Conservation (phyloP, 2,113 vertebrate genomes). For the Pycnonotus jocosus region DNA sequence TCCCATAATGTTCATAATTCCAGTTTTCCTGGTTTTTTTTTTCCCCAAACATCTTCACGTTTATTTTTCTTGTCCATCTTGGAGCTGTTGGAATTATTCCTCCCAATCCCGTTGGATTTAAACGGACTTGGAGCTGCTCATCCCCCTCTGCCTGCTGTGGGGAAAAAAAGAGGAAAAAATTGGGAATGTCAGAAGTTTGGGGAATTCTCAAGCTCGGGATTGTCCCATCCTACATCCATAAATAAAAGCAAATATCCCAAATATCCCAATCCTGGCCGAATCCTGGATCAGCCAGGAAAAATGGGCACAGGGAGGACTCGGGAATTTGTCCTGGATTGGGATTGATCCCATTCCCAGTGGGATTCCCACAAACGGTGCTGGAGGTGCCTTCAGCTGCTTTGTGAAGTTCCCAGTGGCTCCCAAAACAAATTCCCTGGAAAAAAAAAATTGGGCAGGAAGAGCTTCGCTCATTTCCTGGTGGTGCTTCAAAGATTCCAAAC, state of each 20-base stretch:
- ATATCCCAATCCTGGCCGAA: no score
- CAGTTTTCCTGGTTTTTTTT: neutral
- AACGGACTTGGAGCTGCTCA: neutral
- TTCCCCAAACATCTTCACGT: fast-evolving
- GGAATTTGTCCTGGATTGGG: neutral
- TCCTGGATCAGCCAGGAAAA: neutral
- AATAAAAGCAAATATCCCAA: neutral
- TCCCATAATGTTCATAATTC: neutral
- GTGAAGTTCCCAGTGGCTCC: neutral
- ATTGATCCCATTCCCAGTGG: neutral
- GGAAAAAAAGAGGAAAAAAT: neutral
- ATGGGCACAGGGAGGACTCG: fast-evolving
- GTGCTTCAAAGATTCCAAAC: neutral
- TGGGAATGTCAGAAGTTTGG: neutral
- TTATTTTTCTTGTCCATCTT: neutral
- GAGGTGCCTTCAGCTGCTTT: neutral
- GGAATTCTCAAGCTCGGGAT: neutral
- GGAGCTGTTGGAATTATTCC: fast-evolving
- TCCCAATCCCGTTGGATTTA: neutral
- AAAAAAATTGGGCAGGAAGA: neutral
- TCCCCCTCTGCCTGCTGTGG: neutral
- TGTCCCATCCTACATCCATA: neutral
- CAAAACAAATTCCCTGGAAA: neutral
- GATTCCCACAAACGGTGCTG: neutral
- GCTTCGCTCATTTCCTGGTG: neutral